phyloP scores from a whole-genome alignment of 2,797 vertebrate genomes.

The Arnoldichthys spilopterus region DNA sequence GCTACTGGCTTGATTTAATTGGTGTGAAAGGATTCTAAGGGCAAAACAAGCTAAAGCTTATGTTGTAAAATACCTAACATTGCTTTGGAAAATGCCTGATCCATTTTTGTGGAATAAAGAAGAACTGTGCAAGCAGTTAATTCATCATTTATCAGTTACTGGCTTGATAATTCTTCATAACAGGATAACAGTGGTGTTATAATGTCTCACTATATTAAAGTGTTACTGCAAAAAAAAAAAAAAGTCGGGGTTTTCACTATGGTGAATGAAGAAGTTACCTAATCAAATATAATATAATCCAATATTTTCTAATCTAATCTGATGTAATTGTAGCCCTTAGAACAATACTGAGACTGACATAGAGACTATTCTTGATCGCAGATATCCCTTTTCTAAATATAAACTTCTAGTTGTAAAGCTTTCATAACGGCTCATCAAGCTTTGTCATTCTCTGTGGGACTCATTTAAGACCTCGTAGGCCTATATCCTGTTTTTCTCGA shows the following conservation, averaged over 20 bases:
- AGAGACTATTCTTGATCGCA: background rate
- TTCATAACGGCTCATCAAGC: slow-evolving; percentile 1
- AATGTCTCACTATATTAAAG: too few relatives aligned
- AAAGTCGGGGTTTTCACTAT: background rate
- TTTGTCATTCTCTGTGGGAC: slow-evolving; percentile 20
- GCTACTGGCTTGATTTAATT: too few relatives aligned
- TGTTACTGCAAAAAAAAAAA: background rate
- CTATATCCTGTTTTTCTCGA: slow-evolving; percentile 45
- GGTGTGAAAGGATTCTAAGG: too few relatives aligned
- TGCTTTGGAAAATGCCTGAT: too few relatives aligned
- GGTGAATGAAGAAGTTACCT: background rate
- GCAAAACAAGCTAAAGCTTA: too few relatives aligned
- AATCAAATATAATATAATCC: too few relatives aligned
- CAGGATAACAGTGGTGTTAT: too few relatives aligned
- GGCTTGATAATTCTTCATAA: too few relatives aligned
- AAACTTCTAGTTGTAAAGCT: background rate
- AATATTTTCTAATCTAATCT: background rate
- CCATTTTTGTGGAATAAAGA: too few relatives aligned
- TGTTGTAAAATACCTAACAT: too few relatives aligned
- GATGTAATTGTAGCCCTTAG: background rate
- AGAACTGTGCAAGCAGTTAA: too few relatives aligned
- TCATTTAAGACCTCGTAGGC: slow-evolving; percentile 24
- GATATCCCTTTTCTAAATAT: background rate
- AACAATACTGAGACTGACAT: background rate
- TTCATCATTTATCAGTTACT: too few relatives aligned